Conservation (phyloP, 1,140 invertebrate species). For the Ruditapes philippinarum region DNA sequence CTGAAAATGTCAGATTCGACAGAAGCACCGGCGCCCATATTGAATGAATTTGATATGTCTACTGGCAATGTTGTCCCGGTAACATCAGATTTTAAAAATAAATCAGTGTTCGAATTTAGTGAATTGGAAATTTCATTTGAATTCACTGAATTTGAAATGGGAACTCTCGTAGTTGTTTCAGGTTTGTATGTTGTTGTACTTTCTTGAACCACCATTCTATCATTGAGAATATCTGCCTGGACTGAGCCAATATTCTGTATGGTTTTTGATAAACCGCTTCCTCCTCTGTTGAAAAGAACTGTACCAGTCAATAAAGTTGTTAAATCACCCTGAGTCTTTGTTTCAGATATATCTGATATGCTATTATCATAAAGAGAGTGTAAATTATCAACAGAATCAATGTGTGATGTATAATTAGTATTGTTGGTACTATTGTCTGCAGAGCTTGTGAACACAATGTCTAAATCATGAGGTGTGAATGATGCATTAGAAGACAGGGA, state of each 20-base stretch:
- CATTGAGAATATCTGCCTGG: background rate
- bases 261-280: background rate
- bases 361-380: background rate
- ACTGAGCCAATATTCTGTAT: constrained; percentile 1
- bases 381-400: background rate
- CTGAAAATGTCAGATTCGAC: background rate
- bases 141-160: no score
- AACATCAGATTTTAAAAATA: background rate
- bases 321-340: background rate
- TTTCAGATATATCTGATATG: background rate
- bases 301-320: background rate
- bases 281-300: background rate
- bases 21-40: background rate
- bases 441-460: background rate
- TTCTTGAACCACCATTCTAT: background rate
- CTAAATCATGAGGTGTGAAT: background rate
- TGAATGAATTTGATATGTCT: constrained; percentile 12
- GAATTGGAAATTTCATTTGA: background rate
- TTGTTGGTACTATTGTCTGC: background rate
- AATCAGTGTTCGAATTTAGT: background rate
- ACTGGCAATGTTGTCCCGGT: background rate
- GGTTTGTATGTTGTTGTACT: background rate
- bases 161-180: background rate
- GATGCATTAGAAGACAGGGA: background rate
- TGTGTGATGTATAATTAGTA: background rate